Percentiles rank a stretch among this genome's conserved stretches.
Conservation (phyloP, 2,888 invertebrate genomes). For the Orchestes rusci region DNA sequence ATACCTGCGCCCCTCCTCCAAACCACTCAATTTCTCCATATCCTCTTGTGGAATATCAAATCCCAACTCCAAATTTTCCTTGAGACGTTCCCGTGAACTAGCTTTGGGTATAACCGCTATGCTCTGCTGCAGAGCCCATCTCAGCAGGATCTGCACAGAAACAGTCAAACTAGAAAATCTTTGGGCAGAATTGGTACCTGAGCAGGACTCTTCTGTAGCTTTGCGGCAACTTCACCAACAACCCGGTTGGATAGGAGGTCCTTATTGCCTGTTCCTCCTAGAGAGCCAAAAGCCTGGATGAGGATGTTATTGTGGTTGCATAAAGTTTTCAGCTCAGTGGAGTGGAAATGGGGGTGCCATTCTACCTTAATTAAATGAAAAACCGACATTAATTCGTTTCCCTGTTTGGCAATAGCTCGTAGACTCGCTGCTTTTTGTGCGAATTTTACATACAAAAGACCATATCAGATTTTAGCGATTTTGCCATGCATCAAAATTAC, state of each 20-base stretch:
- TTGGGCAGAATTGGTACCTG: no score
- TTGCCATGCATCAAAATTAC: no score
- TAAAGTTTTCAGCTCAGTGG: slow-evolving; percentile 54
- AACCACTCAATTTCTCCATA: slow-evolving; percentile 44
- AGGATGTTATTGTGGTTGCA: slow-evolving; percentile 60
- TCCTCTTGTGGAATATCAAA: slow-evolving; percentile 51
- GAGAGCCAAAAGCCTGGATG: slow-evolving; percentile 72
- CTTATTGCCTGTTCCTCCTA: slow-evolving; percentile 54
- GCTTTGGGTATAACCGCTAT: slow-evolving; percentile 66
- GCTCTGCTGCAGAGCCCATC: slow-evolving; percentile 68
- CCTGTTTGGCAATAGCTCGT: no score
- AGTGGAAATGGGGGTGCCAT: slow-evolving; percentile 69
- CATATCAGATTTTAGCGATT: no score
- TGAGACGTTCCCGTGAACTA: slow-evolving; percentile 49
- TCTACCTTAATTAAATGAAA: no score
- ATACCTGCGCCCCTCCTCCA: no score
- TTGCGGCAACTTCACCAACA: slow-evolving; percentile 54
- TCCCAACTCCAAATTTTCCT: slow-evolving; percentile 52
- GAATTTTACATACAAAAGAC: no score
- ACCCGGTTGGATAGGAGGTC: slow-evolving; percentile 52
- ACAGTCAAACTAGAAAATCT: no score
- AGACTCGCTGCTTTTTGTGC: no score
- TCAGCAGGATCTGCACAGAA: slow-evolving; percentile 50
- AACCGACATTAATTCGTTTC: no score
- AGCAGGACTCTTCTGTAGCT: slow-evolving; percentile 51